Base-by-base conservation (phyloP, 2,797 vertebrate genomes). In the Lophotriccus pileatus region DNA sequence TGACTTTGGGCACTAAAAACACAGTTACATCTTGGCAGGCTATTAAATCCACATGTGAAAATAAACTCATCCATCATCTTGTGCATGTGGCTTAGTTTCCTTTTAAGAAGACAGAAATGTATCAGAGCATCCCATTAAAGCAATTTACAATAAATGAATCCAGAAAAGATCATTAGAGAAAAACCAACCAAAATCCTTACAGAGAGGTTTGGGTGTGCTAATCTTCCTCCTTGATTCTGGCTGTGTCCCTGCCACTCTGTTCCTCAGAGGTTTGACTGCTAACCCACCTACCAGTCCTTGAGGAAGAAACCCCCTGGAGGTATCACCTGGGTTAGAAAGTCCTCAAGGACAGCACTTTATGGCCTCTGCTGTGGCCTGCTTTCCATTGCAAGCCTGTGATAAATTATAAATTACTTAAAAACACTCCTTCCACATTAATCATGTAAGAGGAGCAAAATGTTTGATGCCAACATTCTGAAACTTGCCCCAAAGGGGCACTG, bases 31-130 rank as follows among this genome's bases (percentile, higher is more conserved):
- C 80, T 76, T 55, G 39, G 66, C 55, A 76, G 66, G 83, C 82
- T 93, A 72, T 93, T 90, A 93, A 91, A 94, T 59, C 79, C 90
- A 84, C 69, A 58, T 70, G 86, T 52, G 58, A 86, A 91, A 94
- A 94, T 58, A 76, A 84, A 93, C 55, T 70, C 59, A 30, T 81
- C 80, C 55, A 5, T 82, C 67, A 59, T 44, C 59, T 32, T 9
- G 12, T 69, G 34, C 55, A 39, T 11, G 39, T 37, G 58, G 67
- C 58, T 88, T n/a, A 55, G 50, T 50, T 91, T 90, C 74, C 52
- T 76, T 87, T 93, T 56, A 84, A 73, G 77, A 80, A 91, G 77
- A 67, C 12, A 73, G 4, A 88, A 90, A 72, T 27, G 37, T 28
- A 79, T 39, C n/a, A 78, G 20, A 86, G 53, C 69, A 90, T 14